These are phyloP conservation scores for Dromococcyx pavoninus DNA, from an alignment of 2,797 vertebrate genomes.

Conservation along the genomic window DNA sequence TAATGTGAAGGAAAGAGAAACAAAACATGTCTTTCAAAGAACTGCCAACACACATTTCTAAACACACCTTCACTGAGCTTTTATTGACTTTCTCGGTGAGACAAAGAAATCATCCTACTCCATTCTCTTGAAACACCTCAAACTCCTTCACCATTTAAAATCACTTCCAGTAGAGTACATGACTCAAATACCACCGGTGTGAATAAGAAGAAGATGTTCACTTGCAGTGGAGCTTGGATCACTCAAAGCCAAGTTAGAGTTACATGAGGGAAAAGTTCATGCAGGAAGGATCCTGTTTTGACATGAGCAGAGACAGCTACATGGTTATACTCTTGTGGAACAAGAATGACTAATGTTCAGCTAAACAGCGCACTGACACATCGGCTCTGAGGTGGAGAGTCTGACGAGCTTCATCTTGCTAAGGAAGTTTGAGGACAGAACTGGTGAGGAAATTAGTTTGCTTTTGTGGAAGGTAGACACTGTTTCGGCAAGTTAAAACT, in stretches of 20 bases:
- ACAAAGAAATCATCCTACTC: not conserved
- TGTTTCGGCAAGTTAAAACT: not conserved
- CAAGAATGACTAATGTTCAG: not conserved
- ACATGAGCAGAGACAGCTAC: not conserved
- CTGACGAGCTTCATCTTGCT: accelerated
- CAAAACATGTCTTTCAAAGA: not conserved
- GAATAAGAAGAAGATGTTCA: accelerated
- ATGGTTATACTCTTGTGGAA: not conserved
- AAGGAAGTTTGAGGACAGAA: not conserved
- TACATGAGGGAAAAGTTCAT: not conserved
- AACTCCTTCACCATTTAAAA: not conserved
- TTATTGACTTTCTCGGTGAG: not conserved
- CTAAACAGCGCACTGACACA: accelerated
- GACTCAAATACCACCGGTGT: accelerated
- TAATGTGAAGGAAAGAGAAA: not conserved
- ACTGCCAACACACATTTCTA: not conserved
- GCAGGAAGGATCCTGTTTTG: not conserved
- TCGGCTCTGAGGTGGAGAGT: not conserved
- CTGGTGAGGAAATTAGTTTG: not conserved
- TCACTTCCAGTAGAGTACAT: accelerated
- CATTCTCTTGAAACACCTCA: not conserved
- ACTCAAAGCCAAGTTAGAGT: not conserved
- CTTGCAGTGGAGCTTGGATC: not conserved
- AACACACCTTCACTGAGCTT: not conserved
- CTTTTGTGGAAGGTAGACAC: not conserved